Base-by-base conservation (phyloP, 2,797 vertebrate species). In the Neoniphon sammara region DNA sequence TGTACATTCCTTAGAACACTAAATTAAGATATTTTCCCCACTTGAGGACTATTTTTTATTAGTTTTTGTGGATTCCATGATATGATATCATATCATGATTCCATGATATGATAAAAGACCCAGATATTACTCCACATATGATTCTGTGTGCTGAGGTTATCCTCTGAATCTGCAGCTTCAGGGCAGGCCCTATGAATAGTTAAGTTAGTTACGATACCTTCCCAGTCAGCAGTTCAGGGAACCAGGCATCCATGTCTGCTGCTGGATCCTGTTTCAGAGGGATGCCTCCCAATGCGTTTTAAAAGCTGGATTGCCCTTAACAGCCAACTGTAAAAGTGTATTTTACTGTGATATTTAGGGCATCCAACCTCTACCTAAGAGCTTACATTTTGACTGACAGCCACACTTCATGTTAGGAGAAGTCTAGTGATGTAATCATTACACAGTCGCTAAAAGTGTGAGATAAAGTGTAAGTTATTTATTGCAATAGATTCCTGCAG, bases 211-310 rank as follows among this genome's bases (percentile, higher is more conserved):
- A 60, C 71, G 85, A 88, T 86, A 87, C 59, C 55, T 70, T 39
- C 70, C 71, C 58, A 88, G 93, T 94, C 93, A 94, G 94, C 93
- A 94, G 78, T 93, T 94, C 88, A 84, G 75, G 85, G 84, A 83
- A 69, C 65, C 57, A 77, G 82, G 84, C 84, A 67, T 86, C 80
- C 75, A 83, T 75, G 87, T 84, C 87, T 84, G 78, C 83, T 81
- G 72, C n/a, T 83, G 81, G 90, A 90, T 94, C 85, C 80, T 75
- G 85, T 94, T 93, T 93, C 92, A 92, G 63, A 77, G 30, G 34
- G 81, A 80, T 82, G 76, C 61, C 80, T 73, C 74, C 68, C 62
- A 58, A 81, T 80, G 58, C 50, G 59, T 73, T 88, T 66, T 53
- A 65, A 61, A 60, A 59, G 69, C 75, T 67, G 11, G 60, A 78